These are phyloP conservation scores for Troides aeacus DNA, from an alignment of 2,888 invertebrate genomes.

Conservation along the genomic window DNA sequence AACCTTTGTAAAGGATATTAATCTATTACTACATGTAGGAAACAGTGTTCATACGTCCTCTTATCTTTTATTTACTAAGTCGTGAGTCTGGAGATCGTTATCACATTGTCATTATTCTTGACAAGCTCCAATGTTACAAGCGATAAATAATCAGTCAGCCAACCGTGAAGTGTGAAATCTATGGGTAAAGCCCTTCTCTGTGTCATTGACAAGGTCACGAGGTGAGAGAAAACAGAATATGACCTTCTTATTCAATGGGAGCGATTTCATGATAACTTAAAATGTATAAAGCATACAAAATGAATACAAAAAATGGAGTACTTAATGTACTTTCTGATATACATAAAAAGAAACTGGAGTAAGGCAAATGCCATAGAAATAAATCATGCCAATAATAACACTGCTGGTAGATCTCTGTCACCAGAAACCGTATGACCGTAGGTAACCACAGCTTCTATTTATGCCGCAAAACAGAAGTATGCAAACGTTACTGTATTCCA, in stretches of 20 bases:
- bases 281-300: not conserved
- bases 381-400: no score
- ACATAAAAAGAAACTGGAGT: no score
- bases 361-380: not conserved
- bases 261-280: not conserved
- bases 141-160: not conserved
- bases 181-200: slow-evolving; percentile 1
- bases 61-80: not conserved
- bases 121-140: not conserved
- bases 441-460: no score
- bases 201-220: not conserved
- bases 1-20: no score
- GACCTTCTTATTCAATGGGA: not conserved
- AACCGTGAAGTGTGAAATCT: slow-evolving; percentile 3
- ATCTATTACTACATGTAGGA: not conserved
- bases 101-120: not conserved
- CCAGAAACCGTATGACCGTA: no score
- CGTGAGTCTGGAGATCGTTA: not conserved
- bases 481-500: no score
- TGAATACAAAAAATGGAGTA: no score
- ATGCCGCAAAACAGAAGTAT: no score
- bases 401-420: no score
- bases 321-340: no score
- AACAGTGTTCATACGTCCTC: not conserved
- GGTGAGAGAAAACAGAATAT: not conserved